phyloP scores from a whole-genome alignment of 2,113 vertebrate genomes.

The Podiceps cristatus region DNA sequence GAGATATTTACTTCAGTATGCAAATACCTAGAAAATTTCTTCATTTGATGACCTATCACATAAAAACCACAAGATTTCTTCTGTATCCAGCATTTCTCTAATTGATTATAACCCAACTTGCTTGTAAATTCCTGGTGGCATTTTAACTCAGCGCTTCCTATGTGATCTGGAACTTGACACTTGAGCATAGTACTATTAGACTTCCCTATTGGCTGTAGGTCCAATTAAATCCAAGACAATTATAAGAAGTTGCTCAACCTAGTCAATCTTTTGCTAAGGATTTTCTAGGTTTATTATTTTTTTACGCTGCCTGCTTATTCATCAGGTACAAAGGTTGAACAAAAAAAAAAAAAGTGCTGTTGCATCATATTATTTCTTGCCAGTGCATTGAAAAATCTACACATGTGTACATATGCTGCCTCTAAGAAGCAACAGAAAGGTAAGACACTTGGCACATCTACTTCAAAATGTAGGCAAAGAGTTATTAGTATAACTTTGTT shows the following conservation, averaged over 20 bases:
- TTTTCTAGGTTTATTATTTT: conserved; percentile 33
- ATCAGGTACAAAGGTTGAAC: conserved; percentile 80
- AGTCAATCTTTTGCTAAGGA: conserved; percentile 85
- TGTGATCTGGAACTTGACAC: conserved; percentile 33
- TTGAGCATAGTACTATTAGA: neutral
- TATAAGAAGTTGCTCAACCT: conserved; percentile 70
- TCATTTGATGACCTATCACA: neutral
- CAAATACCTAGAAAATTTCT: neutral
- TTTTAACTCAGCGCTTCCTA: conserved; percentile 37
- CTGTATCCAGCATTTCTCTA: neutral
- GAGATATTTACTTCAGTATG: neutral
- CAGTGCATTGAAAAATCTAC: conserved; percentile 37
- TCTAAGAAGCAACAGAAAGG: conserved; percentile 67
- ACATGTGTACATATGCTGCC: neutral
- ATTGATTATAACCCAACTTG: neutral
- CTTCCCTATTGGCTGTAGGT: conserved; percentile 48
- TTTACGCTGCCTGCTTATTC: conserved; percentile 34
- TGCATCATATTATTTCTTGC: conserved; percentile 43
- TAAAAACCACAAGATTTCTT: neutral
- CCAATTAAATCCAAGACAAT: conserved; percentile 61
- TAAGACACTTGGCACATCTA: conserved; percentile 59
- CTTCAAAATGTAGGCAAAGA: neutral
- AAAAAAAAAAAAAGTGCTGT: conserved; percentile 49
- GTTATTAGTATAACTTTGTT: neutral
- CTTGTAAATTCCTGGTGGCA: neutral